Base-by-base conservation (phyloP, 2,113 vertebrate genomes). In the Phasianus colchicus region DNA sequence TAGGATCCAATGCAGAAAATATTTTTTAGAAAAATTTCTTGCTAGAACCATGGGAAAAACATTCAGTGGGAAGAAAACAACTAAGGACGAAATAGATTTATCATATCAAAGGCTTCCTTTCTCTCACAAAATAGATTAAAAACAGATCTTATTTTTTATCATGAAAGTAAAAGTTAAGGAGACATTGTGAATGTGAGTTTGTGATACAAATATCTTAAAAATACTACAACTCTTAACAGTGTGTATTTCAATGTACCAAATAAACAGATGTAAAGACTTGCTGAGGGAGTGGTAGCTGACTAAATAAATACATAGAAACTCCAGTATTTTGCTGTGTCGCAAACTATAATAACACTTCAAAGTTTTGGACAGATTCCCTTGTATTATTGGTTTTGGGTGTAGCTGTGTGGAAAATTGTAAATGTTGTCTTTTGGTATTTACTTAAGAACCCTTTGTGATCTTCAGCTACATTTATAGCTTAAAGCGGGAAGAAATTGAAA, bases 351-450 rank as follows among this genome's bases (percentile, higher is more conserved):
- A 95, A 69, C 82, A 91, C 93, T 93, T 95, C 90, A 91, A 95
- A 96, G 94, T 88, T 97, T 95, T 83, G 93, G 85, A 90, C 75
- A 86, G 83, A 73, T 86, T 95, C 91, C 87, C 77, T 93, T 94
- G 88, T 60, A 77, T 92, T 93, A 84, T 86, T 91, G 84, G 95
- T 94, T 96, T 92, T 73, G 94, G 93, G 90, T 64, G 92, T 95
- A 95, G 67, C 96, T 95, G 55, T 73, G 60, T 88, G 79, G 87
- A 95, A 80, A 88, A 92, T 11, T 64, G 48, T 89, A 94, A 94
- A 95, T 94, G 93, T 71, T 90, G 84, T 88, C 88, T 92, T 97
- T 92, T 76, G 77, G 88, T 96, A 93, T 96, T 96, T 75, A 86
- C 90, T 95, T 96, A 92, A 67, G n/a, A 88, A 63, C 45, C 21